Base-by-base conservation (phyloP, 2,888 invertebrate species). In the Formica aserva region DNA sequence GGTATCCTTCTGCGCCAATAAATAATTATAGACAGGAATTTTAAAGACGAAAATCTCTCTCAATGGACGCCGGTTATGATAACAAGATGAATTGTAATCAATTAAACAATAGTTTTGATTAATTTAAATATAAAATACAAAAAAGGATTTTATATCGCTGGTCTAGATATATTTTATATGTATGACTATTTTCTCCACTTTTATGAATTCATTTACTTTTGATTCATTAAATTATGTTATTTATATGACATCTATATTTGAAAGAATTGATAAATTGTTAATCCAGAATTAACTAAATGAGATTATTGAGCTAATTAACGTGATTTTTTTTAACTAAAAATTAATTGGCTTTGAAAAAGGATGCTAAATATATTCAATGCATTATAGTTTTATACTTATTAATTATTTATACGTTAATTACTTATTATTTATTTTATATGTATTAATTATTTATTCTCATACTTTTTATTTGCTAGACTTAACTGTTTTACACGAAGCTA, bases 1-100 rank as follows among this genome's bases (percentile, higher is more conserved):
- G 13, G 22, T 26, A 60, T 71, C 60, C 45, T 71, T 80, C 18
- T 18, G 45, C 78, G 72, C 32, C 60, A 22, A 80, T 69, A 72
- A 60, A 80, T 72, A 72, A 80, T 71, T 60, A 60, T 35, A 38
- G 26, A 60, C 45, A 18, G 45, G 18, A 45, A 55, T 60, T 71
- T 71, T 45, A 57, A n/a, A 52, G 18, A 18, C 11, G 29, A 48
- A 32, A 78, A 57, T 60, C 15, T 15, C 48, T 15, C 29, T 15
- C 65, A 26, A 62, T 41, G n/a, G 69, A n/a, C 4, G 15, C 15
- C 15, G 22, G 8, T 74, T 60, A n/a, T 8, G 18, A 29, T 13
- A 41, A n/a, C 52, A 63, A 63, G 15, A 63, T 29, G 11, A 45
- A 22, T 60, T 74, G 35, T 6, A 18, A 72, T 57, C n/a, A n/a